These are phyloP conservation scores for Arion vulgaris DNA, from an alignment of 1,140 invertebrate genomes.

Conservation along the genomic window DNA sequence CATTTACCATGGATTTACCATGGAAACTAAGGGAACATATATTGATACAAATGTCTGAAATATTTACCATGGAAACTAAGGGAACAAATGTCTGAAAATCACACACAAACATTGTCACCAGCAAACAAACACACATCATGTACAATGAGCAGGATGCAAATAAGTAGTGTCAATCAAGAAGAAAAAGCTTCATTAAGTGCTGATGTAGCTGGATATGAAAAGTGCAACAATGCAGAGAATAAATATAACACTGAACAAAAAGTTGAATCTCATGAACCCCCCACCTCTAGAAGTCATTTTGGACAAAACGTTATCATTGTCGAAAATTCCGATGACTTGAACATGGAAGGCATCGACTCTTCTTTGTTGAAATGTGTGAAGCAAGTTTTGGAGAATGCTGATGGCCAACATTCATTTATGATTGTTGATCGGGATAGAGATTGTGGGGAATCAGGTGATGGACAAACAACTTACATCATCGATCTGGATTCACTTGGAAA, in stretches of 20 bases:
- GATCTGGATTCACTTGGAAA: conserved; percentile 3
- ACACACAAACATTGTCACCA: not conserved
- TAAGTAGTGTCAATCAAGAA: not conserved
- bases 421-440: not conserved
- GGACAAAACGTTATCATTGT: conserved; percentile 25
- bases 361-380: conserved; percentile 27
- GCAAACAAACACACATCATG: not conserved
- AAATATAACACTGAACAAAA: not conserved
- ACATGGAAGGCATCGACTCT: conserved; percentile 19
- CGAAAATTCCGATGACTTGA: not conserved
- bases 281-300: not conserved
- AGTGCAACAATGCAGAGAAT: not conserved
- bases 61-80: not conserved
- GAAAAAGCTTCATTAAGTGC: not conserved
- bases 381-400: conserved; percentile 1
- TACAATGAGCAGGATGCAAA: not conserved
- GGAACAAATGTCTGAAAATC: conserved; percentile 1
- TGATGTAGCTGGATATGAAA: not conserved
- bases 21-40: not conserved
- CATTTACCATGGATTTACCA: not conserved
- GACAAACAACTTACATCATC: conserved; percentile 13
- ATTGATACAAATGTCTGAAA: not conserved
- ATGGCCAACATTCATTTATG: conserved; percentile 14
- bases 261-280: not conserved
- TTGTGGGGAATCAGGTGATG: not conserved